These are phyloP conservation scores for Alaudala cheleensis DNA, from an alignment of 2,113 vertebrate species.

Conservation along the genomic window DNA sequence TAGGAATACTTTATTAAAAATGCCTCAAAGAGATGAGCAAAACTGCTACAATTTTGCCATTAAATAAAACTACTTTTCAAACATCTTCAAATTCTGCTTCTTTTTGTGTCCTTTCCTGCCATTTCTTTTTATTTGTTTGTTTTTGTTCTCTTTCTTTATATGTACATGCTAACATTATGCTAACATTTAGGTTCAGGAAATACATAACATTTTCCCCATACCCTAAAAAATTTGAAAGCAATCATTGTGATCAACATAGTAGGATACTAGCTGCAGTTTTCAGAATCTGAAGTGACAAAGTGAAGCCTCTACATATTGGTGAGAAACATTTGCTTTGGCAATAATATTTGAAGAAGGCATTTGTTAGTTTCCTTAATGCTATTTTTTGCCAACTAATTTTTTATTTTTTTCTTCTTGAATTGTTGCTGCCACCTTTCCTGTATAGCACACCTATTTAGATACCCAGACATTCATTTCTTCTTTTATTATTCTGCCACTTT, in stretches of 20 bases:
- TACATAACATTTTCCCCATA: background rate
- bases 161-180: no score
- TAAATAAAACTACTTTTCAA: background rate
- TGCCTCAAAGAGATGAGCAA: background rate
- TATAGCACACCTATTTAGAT: background rate
- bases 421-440: background rate
- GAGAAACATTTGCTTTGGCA: background rate
- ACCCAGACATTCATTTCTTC: rapidly evolving
- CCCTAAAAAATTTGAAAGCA: background rate
- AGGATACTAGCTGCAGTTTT: background rate
- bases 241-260: background rate
- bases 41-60: background rate
- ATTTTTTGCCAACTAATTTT: background rate
- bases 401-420: background rate
- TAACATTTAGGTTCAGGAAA: background rate
- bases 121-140: background rate
- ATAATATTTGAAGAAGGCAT: background rate
- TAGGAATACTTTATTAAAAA: background rate
- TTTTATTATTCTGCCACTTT: background rate
- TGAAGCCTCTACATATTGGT: background rate
- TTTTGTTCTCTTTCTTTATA: background rate
- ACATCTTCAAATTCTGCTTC: background rate
- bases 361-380: background rate
- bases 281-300: background rate
- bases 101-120: background rate